Evolutionary conservation across 2,888 invertebrate species (phyloP), one percentile per base, ranked within the genome.

Genomic region (Drosophila peninsularis): DNA sequence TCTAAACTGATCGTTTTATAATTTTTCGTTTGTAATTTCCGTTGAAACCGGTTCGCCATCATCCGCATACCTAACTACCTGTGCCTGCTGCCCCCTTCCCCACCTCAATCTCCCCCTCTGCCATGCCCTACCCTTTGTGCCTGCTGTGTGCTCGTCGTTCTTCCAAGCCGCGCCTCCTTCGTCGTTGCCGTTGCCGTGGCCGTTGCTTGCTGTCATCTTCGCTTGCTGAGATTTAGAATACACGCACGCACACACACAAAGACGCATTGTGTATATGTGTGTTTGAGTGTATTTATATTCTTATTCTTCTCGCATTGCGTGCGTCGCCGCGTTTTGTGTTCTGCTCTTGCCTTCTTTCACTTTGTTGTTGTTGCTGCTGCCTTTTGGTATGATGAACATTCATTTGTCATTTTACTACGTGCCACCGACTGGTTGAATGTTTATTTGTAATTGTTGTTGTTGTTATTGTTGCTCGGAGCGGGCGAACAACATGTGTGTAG

Each of bases 1-100:
- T 89, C 86, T 89, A 87, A 85, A 88, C 89, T 89, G 89, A 87
- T 87, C 89, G 89, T 89, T 89, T 87, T 87, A 90, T 83, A 90
- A 90, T 88, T 76, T 90, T 90, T 89, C 87, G 90, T 87, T 86
- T 92, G 90, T 90, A 91, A 91, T 92, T 92, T 92, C 92, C 92
- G 92, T 90, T 92, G 88, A 91, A 92, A 92, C 92, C 92, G 92
- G 92, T 92, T 92, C 82, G 70, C 84, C 83, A 87, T 88, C 90
- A 90, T 88, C 86, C 88, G 85, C 89, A 87, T 84, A 89, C 86
- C 89, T 75, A 88, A 88, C 85, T 86, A 86, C 85, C 85, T 85
- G 84, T 86, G 86, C 72, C 77, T 74, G 60, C 32, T 70, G 56
- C 63, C 67, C 75, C 75, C 62, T 10, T 10, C 30, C 30, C 9